A percentile compares a stretch with the other conserved stretches of the same genome.
Conservation (phyloP, 2,888 invertebrate species). For the Diarsia dahlii region DNA sequence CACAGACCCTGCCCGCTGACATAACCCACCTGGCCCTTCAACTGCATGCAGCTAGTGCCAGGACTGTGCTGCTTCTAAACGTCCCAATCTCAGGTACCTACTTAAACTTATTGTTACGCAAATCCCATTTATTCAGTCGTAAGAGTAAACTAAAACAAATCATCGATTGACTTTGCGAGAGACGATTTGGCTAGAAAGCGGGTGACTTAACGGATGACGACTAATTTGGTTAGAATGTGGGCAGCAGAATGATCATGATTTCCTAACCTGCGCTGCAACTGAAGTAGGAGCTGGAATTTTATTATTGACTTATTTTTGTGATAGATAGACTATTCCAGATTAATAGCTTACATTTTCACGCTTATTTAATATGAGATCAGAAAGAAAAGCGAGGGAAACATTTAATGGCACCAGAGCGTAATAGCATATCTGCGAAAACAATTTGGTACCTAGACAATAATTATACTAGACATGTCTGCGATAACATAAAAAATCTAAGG, state of each 20-base stretch:
- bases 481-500: too few species aligned
- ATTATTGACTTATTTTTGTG: background rate
- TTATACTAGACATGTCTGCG: too few species aligned
- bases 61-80: slow-evolving; percentile 74
- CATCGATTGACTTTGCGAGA: too few species aligned
- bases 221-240: background rate
- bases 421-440: too few species aligned
- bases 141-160: background rate
- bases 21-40: slow-evolving; percentile 73
- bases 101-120: slow-evolving; percentile 9
- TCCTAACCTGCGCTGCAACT: background rate
- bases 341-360: too few species aligned
- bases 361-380: too few species aligned
- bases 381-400: too few species aligned
- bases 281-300: background rate
- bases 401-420: too few species aligned
- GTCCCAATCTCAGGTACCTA: slow-evolving; percentile 57
- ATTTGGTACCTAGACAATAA: too few species aligned
- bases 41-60: slow-evolving; percentile 73
- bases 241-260: background rate
- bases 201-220: background rate
- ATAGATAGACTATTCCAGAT: background rate
- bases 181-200: background rate
- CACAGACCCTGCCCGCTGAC: slow-evolving; percentile 69
- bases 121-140: background rate